A percentile compares a stretch with the other conserved stretches of the same genome.
These are phyloP conservation scores for Conopomorpha cramerella DNA, from an alignment of 1,140 invertebrate genomes.

Conservation along the genomic window DNA sequence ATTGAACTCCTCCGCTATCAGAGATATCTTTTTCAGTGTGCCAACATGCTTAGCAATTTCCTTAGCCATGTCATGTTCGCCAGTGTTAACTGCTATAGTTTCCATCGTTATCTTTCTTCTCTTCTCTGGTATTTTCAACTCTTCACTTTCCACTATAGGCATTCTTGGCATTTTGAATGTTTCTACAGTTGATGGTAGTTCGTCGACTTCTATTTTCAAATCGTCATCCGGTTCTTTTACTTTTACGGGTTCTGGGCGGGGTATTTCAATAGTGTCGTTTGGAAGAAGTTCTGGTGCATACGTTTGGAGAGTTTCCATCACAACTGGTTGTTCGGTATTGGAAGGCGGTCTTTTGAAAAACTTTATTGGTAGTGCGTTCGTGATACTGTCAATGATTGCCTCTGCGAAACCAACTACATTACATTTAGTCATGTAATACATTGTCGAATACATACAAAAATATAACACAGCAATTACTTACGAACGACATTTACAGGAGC, in stretches of 20 bases:
- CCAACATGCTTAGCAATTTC: conserved; percentile 35
- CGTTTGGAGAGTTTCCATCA: conserved; percentile 33
- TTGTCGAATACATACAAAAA: no score
- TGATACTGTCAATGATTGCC: conserved; percentile 34
- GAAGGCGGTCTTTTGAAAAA: conserved; percentile 20
- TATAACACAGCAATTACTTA: conserved; percentile 20
- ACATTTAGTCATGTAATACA: background rate
- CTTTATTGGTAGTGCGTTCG: conserved; percentile 30
- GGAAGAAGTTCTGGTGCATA: conserved; percentile 34
- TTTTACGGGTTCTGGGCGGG: background rate
- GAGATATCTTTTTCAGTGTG: conserved; percentile 37
- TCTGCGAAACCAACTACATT: conserved; percentile 14
- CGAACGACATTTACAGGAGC: conserved; percentile 27
- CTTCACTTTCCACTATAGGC: conserved; percentile 33
- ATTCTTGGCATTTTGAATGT: conserved; percentile 38
- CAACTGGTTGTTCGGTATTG: conserved; percentile 26
- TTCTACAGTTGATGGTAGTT: conserved; percentile 6
- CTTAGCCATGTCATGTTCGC: conserved; percentile 27
- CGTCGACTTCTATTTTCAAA: conserved; percentile 6
- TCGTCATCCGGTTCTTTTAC: conserved; percentile 8
- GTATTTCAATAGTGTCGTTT: conserved; percentile 14
- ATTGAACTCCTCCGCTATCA: conserved; percentile 49
- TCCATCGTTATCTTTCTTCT: conserved; percentile 13
- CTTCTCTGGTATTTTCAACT: conserved; percentile 20
- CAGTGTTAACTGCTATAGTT: conserved; percentile 32